Evolutionary conservation across 2,888 invertebrate genomes (phyloP), one percentile per base, ranked within the genome.

Genomic region (Cheilosia grossa): DNA sequence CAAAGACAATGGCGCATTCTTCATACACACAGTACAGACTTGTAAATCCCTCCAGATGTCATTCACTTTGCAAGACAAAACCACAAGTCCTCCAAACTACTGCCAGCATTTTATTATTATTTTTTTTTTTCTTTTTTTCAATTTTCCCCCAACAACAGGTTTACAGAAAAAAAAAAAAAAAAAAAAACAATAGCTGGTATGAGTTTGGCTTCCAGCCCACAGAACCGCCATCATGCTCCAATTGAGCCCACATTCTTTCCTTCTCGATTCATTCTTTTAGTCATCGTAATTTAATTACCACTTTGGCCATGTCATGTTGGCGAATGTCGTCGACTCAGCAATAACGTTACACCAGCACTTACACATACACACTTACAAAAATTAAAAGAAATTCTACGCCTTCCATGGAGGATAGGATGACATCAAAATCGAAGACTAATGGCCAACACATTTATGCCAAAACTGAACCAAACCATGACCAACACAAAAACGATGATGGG

Each of bases 231-330:
- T 44, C 47, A 17, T 73, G 53, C 15, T 42, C 37, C 56, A 66
- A 58, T 42, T 53, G 51, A 59, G 17, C 75, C 59, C 66, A 66
- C 56, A 66, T 66, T 66, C 19, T 13, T 37, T 56, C 54, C 59
- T 44, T 19, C 49, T 37, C 33, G 53, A 54, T 67, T 58, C 53
- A 61, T 56, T 78, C 61, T 63, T 70, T 70, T 63, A 78, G 78
- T 78, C 78, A 78, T 78, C 69, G 63, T 63, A 70, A 70, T 70
- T 70, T 78, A 70, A 78, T 78, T 63, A 70, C 58, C 69, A 40
- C 63, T 70, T 54, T 70, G 69, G 56, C 54, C 54, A 63, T 61
- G 63, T 54, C 63, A 61, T 67, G 61, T 59, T 51, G 53, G 58
- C 56, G 40, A 66, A 54, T 47, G 54, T 44, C 19, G 49, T 47